phyloP scores from a whole-genome alignment of 2,797 vertebrate species.

The Centropyge bicolor region DNA sequence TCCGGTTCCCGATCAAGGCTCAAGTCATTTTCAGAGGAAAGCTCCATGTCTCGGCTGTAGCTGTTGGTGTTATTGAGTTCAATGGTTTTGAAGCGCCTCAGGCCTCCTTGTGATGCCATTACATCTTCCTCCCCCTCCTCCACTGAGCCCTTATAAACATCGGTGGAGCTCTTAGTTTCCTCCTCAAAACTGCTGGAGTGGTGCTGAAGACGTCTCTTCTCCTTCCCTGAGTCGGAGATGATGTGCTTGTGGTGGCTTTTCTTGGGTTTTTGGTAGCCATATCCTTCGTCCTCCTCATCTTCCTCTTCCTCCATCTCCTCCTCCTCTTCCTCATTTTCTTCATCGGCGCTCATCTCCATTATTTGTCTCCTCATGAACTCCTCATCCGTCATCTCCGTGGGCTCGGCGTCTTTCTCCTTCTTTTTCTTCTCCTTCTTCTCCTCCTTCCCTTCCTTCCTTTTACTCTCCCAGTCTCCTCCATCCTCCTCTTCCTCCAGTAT shows the following conservation, averaged over 20 bases:
- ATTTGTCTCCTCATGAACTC: constrained; percentile 98
- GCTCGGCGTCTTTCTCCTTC: constrained; percentile 83
- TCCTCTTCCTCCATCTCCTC: constrained; percentile 85
- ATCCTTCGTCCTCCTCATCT: constrained; percentile 88
- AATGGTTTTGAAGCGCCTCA: constrained; percentile 98
- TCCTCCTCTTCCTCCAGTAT: constrained; percentile 96
- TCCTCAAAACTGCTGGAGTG: constrained; percentile 92
- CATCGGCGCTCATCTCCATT: constrained; percentile 98
- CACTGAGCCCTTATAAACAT: constrained; percentile 84
- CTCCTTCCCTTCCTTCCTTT: constrained; percentile 90
- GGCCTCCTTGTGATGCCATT: constrained; percentile 93
- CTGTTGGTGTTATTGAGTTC: constrained; percentile 96
- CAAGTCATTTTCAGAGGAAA: constrained; percentile 90
- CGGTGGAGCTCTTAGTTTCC: constrained; percentile 88
- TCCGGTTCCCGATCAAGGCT: constrained; percentile 95
- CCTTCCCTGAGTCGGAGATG: constrained; percentile 89
- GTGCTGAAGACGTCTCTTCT: constrained; percentile 91
- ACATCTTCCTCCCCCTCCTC: constrained; percentile 89
- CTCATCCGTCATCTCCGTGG: constrained; percentile 91
- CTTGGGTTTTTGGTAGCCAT: constrained; percentile 86
- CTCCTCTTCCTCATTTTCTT: constrained; percentile 86
- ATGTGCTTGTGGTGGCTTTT: constrained; percentile 87
- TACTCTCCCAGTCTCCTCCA: constrained; percentile 90
- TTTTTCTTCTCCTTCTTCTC: constrained; percentile 89
- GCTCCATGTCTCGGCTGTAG: constrained; percentile 92